These are phyloP conservation scores for Drosophila nr. perissopoda DNA, from an alignment of 2,888 invertebrate genomes.

Conservation along the genomic window DNA sequence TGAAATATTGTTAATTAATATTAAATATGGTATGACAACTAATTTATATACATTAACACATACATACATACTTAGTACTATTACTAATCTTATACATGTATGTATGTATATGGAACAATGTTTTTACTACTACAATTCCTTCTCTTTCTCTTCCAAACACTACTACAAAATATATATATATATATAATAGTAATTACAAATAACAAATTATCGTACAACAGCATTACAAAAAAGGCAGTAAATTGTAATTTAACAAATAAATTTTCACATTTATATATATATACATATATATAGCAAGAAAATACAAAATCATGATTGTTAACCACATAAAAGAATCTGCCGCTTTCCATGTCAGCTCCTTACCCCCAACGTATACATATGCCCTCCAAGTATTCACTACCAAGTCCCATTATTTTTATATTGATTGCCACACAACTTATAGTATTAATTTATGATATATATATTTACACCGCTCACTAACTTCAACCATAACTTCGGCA, in stretches of 20 bases:
- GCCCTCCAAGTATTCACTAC: constrained; percentile 68
- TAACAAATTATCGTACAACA: constrained; percentile 39
- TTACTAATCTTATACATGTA: constrained; percentile 19
- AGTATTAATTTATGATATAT: constrained; percentile 55
- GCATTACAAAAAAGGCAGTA: constrained; percentile 47
- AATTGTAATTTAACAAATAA: constrained; percentile 37
- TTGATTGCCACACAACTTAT: constrained; percentile 56
- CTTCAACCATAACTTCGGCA: constrained; percentile 43
- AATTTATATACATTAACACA: constrained; percentile 56
- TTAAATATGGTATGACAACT: constrained; percentile 56
- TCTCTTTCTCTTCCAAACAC: constrained; percentile 60
- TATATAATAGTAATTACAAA: constrained; percentile 33
- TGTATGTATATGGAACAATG: constrained; percentile 27
- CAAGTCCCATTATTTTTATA: constrained; percentile 23
- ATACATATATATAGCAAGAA: constrained; percentile 29
- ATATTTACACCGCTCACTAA: constrained; percentile 30
- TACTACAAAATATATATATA: constrained; percentile 38
- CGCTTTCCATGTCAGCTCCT: constrained; percentile 41
- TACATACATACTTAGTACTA: constrained; percentile 33
- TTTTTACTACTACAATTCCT: constrained; percentile 54
- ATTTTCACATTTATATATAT: constrained; percentile 59
- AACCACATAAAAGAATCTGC: constrained; percentile 36
- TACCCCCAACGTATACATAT: constrained; percentile 30
- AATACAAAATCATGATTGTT: constrained; percentile 32
- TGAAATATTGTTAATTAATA: constrained; percentile 68